phyloP scores from a whole-genome alignment of 2,888 invertebrate genomes.

The Craniophora ligustri region DNA sequence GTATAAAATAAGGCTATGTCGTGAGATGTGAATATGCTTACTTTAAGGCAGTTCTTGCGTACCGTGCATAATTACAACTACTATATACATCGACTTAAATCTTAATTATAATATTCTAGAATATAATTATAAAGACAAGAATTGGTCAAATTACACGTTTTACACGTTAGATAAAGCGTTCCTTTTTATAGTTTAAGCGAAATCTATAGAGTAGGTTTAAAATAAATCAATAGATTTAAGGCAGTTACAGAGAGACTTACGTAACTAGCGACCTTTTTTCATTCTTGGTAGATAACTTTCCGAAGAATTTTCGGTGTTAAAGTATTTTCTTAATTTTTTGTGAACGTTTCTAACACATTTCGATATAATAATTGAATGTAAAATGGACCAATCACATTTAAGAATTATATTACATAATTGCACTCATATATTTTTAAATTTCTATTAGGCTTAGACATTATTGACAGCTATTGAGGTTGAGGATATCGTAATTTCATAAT shows the following conservation, averaged over 20 bases:
- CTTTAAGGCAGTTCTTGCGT: constrained; percentile 84
- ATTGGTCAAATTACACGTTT: constrained; percentile 80
- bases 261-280: constrained; percentile 20
- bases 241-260: constrained; percentile 44
- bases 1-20: constrained; percentile 87
- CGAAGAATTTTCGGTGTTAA: constrained; percentile 8
- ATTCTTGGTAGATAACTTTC: constrained; percentile 3
- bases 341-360: too few relatives aligned
- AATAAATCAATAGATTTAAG: constrained; percentile 43
- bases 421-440: constrained; percentile 18
- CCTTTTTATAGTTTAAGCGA: constrained; percentile 63
- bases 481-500: constrained; percentile 5
- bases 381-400: constrained; percentile 5
- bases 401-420: constrained; percentile 23
- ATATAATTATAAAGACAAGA: constrained; percentile 68
- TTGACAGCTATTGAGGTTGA: constrained; percentile 5
- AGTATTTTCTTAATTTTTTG: neutral
- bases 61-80: constrained; percentile 77
- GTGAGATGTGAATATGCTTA: constrained; percentile 85
- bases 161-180: constrained; percentile 74
- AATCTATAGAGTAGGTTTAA: constrained; percentile 46
- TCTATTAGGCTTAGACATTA: constrained; percentile 14
- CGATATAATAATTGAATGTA: neutral
- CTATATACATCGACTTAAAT: constrained; percentile 71
- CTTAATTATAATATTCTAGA: constrained; percentile 43